Evolutionary conservation across 1,140 invertebrate genomes (phyloP).

Genomic region (Neodiprion fabricii): DNA sequence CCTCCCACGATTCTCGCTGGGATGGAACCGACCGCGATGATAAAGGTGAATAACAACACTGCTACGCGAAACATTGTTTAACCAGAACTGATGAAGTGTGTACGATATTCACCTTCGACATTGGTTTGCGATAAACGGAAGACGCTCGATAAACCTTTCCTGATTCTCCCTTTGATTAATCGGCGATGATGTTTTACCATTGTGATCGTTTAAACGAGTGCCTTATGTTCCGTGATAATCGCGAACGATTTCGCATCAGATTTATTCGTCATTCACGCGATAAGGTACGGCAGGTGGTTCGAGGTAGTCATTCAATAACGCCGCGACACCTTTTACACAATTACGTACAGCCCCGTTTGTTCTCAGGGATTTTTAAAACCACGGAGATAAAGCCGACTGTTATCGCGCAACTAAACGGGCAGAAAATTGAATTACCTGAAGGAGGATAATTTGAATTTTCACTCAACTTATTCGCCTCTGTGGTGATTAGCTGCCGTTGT

Average conservation of each 20-base stretch:
- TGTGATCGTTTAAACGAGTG: conserved; percentile 4
- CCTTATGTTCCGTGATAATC: too few relatives aligned
- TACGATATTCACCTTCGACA: neutral
- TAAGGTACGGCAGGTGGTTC: conserved; percentile 8
- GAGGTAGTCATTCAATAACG: conserved; percentile 6
- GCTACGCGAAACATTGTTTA: neutral
- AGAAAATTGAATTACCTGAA: too few relatives aligned
- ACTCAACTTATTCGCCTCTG: too few relatives aligned
- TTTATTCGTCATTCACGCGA: conserved; percentile 14
- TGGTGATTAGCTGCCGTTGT: too few relatives aligned
- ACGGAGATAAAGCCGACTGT: too few relatives aligned
- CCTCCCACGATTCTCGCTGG: conserved; percentile 28
- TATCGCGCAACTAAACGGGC: too few relatives aligned
- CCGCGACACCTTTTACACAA: conserved; percentile 13
- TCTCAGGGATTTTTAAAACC: too few relatives aligned
- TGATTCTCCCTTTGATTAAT: neutral
- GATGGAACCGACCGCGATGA: neutral
- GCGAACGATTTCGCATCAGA: too few relatives aligned
- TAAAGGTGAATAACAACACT: neutral
- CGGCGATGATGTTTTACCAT: neutral
- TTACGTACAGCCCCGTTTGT: neutral
- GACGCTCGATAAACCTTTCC: too few relatives aligned
- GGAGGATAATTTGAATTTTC: too few relatives aligned
- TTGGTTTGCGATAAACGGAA: too few relatives aligned
- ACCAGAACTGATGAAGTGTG: neutral